phyloP scores from a whole-genome alignment of 2,797 vertebrate genomes.

The Poeciliopsis presidionis region DNA sequence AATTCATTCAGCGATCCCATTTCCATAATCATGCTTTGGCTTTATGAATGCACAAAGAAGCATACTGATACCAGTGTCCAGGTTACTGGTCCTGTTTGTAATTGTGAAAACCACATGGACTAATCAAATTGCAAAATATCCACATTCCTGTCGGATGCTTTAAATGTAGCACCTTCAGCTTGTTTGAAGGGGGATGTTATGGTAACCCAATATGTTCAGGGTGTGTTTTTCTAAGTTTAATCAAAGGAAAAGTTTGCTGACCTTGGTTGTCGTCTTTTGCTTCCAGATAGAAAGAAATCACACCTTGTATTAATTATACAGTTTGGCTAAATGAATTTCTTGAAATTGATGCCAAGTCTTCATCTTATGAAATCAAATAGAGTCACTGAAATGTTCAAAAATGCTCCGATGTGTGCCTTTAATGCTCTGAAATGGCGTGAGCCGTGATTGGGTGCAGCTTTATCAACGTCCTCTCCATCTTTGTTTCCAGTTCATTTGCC shows the following conservation, averaged over 20 bases:
- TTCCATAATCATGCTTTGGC: neutral
- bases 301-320: too few relatives aligned
- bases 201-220: too few relatives aligned
- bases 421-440: neutral
- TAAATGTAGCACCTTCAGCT: neutral
- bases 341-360: neutral
- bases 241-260: neutral
- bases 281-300: neutral
- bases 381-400: neutral
- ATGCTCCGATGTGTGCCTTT: neutral
- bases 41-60: neutral
- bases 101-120: neutral
- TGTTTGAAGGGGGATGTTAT: too few relatives aligned
- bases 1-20: neutral
- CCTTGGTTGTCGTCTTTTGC: neutral
- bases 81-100: neutral
- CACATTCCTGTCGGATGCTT: neutral
- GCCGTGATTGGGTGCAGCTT: neutral
- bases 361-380: neutral
- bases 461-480: constrained; percentile 1
- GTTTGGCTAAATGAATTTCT: neutral
- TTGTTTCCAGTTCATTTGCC: constrained; percentile 64
- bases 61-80: neutral
- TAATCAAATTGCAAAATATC: neutral
- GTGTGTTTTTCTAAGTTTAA: neutral